These are phyloP conservation scores for Beris chalybata DNA, from an alignment of 2,888 invertebrate genomes.

Conservation along the genomic window DNA sequence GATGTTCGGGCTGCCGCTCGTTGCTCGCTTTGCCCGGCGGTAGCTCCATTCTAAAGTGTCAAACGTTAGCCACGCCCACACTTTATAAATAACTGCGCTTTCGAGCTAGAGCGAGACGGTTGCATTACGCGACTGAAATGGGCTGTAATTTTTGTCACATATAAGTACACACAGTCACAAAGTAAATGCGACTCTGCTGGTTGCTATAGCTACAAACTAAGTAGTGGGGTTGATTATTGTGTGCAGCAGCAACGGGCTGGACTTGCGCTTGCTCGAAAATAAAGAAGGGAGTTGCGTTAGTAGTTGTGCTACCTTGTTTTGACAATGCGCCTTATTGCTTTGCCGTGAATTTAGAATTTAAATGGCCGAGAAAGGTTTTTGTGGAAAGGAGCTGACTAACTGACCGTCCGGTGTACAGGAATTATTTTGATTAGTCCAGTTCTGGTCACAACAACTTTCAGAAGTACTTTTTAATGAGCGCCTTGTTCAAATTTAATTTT, in stretches of 20 bases:
- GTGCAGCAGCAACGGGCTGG: conserved; percentile 6
- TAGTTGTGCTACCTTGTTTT: background rate
- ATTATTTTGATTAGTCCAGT: no score
- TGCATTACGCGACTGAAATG: background rate
- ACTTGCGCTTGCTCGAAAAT: background rate
- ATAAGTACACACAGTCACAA: background rate
- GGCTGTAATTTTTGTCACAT: background rate
- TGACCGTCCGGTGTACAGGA: no score
- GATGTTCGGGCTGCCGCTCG: conserved; percentile 12
- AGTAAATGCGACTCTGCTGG: conserved; percentile 12
- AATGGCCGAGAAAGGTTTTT: no score
- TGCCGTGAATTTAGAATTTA: conserved; percentile 10
- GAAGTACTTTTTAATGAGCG: no score
- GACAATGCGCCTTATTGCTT: background rate
- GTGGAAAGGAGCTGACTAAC: no score
- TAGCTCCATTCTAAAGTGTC: background rate
- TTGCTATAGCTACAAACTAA: conserved; percentile 21
- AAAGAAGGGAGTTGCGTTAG: background rate
- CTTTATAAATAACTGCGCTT: background rate
- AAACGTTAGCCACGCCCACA: conserved; percentile 7
- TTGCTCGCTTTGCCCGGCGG: conserved; percentile 7
- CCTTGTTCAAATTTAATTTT: no score
- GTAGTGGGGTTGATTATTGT: background rate
- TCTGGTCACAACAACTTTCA: no score
- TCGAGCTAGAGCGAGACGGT: conserved; percentile 1